A percentile compares a stretch with the other conserved stretches of the same genome.
These are phyloP conservation scores for Mythimna pallens DNA, from an alignment of 2,888 invertebrate species.

Conservation along the genomic window DNA sequence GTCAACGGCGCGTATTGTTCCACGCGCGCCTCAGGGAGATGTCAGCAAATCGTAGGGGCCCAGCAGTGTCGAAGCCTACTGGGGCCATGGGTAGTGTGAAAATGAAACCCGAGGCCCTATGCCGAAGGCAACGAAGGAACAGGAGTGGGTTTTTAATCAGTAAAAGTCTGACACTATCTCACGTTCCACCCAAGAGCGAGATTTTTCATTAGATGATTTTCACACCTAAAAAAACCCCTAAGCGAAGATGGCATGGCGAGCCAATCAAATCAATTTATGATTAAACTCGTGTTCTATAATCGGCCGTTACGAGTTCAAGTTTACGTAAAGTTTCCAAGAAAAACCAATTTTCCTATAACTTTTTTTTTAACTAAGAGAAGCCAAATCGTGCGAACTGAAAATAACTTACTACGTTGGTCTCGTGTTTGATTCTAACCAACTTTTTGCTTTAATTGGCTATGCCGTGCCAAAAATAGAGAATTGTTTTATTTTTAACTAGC, in stretches of 20 bases:
- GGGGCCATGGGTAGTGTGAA: too few relatives aligned
- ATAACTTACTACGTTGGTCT: conserved; percentile 3
- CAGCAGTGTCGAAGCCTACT: too few relatives aligned
- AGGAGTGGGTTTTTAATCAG: too few relatives aligned
- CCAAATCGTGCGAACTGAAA: conserved; percentile 4
- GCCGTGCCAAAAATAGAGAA: neutral
- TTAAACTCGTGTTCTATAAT: neutral
- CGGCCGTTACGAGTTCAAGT: neutral
- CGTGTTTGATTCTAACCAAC: conserved; percentile 1
- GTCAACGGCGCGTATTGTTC: too few relatives aligned
- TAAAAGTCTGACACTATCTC: too few relatives aligned
- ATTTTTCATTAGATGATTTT: too few relatives aligned
- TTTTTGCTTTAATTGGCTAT: neutral
- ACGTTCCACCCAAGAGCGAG: too few relatives aligned
- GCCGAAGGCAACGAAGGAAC: too few relatives aligned
- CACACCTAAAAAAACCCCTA: too few relatives aligned
- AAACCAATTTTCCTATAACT: neutral
- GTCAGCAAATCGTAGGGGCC: too few relatives aligned
- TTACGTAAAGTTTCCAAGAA: neutral
- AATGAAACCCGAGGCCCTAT: too few relatives aligned
- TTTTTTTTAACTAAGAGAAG: conserved; percentile 13
- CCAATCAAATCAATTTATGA: neutral
- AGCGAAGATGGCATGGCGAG: neutral
- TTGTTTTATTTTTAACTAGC: neutral
- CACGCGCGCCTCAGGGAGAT: too few relatives aligned